Evolutionary conservation across 2,888 invertebrate genomes (phyloP).

Genomic region (Ochropleura plecta): DNA sequence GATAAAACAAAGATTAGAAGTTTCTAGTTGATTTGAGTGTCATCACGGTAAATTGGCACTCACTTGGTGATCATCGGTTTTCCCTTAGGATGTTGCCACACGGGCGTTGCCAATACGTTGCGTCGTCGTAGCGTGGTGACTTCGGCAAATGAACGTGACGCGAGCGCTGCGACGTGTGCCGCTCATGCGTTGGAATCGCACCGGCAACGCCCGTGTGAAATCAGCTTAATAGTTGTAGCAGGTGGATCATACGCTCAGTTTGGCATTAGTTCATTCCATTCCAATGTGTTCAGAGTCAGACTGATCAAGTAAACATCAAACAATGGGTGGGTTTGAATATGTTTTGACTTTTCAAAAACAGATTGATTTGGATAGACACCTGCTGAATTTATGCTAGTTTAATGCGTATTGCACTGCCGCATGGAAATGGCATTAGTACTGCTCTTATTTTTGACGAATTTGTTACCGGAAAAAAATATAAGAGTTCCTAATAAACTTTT

Average conservation of each 20-base stretch:
- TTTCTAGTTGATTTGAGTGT: constrained; percentile 57
- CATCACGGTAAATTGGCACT: constrained; percentile 13
- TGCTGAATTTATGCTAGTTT: constrained; percentile 7
- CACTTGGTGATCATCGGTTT: neutral
- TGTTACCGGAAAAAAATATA: neutral
- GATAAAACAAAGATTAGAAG: constrained; percentile 39
- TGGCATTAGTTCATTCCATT: constrained; percentile 12
- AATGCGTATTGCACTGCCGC: neutral
- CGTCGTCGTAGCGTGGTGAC: too few species aligned
- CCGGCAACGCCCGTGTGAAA: too few species aligned
- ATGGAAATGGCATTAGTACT: neutral
- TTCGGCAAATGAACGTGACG: too few species aligned
- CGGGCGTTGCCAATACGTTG: too few species aligned
- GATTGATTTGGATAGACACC: constrained; percentile 16
- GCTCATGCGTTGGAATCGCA: too few species aligned
- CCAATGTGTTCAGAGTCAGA: constrained; percentile 3
- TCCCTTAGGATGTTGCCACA: neutral
- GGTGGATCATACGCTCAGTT: constrained; percentile 17
- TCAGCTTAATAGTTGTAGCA: neutral
- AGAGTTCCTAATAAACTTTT: neutral
- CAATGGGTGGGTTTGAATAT: constrained; percentile 17
- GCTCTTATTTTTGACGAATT: neutral
- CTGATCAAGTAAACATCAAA: constrained; percentile 2
- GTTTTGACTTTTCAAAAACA: constrained; percentile 21
- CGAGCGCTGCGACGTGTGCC: too few species aligned